A percentile compares a stretch with the other conserved stretches of the same genome.
Evolutionary conservation across 2,888 invertebrate species (phyloP).

Genomic region (Molanna angustata): DNA sequence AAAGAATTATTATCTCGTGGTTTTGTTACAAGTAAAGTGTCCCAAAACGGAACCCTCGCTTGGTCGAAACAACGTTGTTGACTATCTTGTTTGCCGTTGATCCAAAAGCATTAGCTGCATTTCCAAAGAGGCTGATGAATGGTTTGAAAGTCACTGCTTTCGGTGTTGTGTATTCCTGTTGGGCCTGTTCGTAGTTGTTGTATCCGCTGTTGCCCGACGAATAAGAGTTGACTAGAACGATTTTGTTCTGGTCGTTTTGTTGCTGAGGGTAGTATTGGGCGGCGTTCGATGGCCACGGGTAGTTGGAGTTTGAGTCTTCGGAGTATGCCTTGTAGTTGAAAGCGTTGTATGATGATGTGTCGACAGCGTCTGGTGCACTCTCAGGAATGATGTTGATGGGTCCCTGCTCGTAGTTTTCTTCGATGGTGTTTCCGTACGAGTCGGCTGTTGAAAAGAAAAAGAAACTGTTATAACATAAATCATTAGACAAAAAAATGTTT

Average conservation of each 20-base stretch:
- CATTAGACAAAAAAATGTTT: too few species aligned
- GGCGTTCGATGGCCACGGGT: conserved; percentile 45
- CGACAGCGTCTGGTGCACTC: conserved; percentile 46
- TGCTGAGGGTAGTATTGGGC: conserved; percentile 35
- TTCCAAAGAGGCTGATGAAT: conserved; percentile 50
- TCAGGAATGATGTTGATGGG: conserved; percentile 50
- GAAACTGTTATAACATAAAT: too few species aligned
- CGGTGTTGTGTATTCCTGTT: conserved; percentile 19
- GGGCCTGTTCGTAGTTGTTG: conserved; percentile 3
- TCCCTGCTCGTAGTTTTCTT: conserved; percentile 48
- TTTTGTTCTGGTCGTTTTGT: conserved; percentile 37
- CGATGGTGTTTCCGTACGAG: conserved; percentile 48
- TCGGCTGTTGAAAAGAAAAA: conserved; percentile 41
- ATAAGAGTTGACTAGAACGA: conserved; percentile 11
- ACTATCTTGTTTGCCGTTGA: conserved; percentile 36
- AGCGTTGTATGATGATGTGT: conserved; percentile 36
- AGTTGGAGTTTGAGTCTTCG: conserved; percentile 36
- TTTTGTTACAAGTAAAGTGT: conserved; percentile 45
- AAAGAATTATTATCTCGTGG: not conserved
- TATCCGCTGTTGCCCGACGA: not conserved
- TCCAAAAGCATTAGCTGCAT: conserved; percentile 46
- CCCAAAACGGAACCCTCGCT: conserved; percentile 47
- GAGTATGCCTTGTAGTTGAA: conserved; percentile 43
- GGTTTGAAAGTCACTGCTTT: conserved; percentile 41
- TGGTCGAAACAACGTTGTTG: conserved; percentile 37